phyloP scores from a whole-genome alignment of 92 coral and sea anemone genomes.

The Umimayanthus kanabou region DNA sequence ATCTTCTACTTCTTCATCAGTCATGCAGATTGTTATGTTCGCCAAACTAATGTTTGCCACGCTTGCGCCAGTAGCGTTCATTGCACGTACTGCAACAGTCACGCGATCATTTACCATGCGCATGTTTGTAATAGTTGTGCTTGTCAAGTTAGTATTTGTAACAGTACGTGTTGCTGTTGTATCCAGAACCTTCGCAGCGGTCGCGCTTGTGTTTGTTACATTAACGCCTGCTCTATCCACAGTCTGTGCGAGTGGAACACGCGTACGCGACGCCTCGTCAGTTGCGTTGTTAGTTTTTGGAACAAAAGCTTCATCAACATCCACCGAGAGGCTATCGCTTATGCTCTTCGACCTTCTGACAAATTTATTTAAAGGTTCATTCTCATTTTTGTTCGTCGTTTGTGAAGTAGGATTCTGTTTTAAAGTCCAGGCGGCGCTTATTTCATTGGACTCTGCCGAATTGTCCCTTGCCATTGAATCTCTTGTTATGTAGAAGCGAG shows the following conservation, averaged over 20 bases:
- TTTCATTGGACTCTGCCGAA: not conserved
- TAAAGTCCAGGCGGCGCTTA: not conserved
- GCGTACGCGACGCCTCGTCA: not conserved
- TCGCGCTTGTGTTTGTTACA: not conserved
- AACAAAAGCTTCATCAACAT: not conserved
- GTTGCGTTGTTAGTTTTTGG: not conserved
- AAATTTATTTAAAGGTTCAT: not conserved
- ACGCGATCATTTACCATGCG: not conserved
- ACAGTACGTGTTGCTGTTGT: not conserved
- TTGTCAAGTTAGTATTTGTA: conserved; percentile 33
- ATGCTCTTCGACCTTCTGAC: not conserved
- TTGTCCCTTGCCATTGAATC: not conserved
- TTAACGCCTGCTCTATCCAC: not conserved
- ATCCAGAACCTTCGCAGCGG: conserved; percentile 1
- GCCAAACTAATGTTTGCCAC: conserved; percentile 18
- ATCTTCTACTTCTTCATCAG: conserved; percentile 58
- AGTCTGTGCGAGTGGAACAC: not conserved
- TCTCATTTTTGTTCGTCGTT: not conserved
- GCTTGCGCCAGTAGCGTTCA: conserved; percentile 16
- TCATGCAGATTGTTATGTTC: conserved; percentile 42
- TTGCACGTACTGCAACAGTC: conserved; percentile 6
- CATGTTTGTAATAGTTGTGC: conserved; percentile 17
- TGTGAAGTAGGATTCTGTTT: not conserved
- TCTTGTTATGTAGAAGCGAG: not conserved
- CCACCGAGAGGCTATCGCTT: not conserved